phyloP scores from a whole-genome alignment of 2,797 vertebrate species.

The Mus spretus region DNA sequence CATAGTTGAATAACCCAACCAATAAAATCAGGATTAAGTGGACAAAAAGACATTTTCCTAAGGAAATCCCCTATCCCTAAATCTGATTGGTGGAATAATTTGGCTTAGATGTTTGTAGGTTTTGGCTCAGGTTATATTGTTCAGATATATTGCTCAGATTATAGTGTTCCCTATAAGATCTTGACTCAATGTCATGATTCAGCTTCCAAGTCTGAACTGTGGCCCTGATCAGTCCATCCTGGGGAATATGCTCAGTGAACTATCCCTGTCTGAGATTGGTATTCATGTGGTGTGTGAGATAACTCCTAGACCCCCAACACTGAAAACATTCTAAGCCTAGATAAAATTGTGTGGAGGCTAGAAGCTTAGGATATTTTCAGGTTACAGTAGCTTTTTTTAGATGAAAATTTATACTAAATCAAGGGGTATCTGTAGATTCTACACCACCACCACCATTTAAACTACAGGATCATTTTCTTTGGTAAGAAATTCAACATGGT shows the following conservation, averaged over 20 bases:
- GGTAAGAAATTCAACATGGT: constrained; percentile 40
- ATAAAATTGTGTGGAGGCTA: not conserved
- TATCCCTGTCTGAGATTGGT: not conserved
- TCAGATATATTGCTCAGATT: too few species aligned
- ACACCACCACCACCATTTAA: constrained; percentile 28
- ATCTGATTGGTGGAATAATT: not conserved
- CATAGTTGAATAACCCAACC: not conserved
- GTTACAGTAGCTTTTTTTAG: not conserved
- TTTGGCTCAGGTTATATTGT: too few species aligned
- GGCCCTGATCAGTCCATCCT: not conserved
- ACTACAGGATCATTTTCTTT: constrained; percentile 46
- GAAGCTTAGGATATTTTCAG: not conserved
- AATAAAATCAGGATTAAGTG: not conserved
- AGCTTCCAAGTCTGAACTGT: not conserved
- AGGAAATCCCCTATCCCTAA: not conserved
- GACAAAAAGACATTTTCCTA: not conserved
- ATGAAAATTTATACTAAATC: not conserved
- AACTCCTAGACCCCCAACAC: not conserved
- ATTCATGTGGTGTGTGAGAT: not conserved
- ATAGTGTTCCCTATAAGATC: not conserved
- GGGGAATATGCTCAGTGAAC: not conserved
- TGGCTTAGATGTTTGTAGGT: not conserved
- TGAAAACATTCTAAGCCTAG: not conserved
- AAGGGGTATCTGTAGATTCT: not conserved
- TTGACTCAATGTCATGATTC: not conserved